Evolutionary conservation across 2,797 vertebrate species (phyloP).

Genomic region (Vultur gryphus): DNA sequence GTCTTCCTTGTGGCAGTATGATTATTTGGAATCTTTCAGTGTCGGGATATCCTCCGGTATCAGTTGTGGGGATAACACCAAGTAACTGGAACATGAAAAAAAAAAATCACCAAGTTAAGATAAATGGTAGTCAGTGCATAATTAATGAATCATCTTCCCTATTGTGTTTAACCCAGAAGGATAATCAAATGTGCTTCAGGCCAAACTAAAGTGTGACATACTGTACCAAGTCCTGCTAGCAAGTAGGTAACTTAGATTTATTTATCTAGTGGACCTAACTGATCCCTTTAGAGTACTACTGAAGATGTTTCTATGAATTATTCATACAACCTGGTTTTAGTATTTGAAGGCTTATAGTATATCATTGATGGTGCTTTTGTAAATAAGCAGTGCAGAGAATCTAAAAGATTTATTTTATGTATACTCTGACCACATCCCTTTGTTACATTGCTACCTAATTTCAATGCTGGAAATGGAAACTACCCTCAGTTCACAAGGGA

Average conservation of each 20-base stretch:
- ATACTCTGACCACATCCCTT: neutral
- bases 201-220: neutral
- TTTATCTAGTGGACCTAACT: neutral
- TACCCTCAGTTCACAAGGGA: neutral
- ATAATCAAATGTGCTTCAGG: neutral
- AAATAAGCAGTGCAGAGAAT: neutral
- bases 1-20: neutral
- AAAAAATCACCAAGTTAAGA: neutral
- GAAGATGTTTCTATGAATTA: constrained; percentile 23
- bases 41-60: neutral
- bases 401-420: neutral
- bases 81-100: neutral
- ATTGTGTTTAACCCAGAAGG: neutral
- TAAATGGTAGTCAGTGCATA: neutral
- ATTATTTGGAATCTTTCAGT: neutral
- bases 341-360: neutral
- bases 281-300: neutral
- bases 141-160: neutral
- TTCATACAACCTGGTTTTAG: neutral
- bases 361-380: neutral
- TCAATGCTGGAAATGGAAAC: neutral
- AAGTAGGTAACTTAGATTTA: neutral
- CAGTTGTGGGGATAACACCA: neutral
- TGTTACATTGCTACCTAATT: neutral
- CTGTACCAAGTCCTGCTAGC: neutral